A percentile compares a stretch with the other conserved stretches of the same genome.
Evolutionary conservation across 1,140 invertebrate genomes (phyloP).

Genomic region (Piezodorus guildinii): DNA sequence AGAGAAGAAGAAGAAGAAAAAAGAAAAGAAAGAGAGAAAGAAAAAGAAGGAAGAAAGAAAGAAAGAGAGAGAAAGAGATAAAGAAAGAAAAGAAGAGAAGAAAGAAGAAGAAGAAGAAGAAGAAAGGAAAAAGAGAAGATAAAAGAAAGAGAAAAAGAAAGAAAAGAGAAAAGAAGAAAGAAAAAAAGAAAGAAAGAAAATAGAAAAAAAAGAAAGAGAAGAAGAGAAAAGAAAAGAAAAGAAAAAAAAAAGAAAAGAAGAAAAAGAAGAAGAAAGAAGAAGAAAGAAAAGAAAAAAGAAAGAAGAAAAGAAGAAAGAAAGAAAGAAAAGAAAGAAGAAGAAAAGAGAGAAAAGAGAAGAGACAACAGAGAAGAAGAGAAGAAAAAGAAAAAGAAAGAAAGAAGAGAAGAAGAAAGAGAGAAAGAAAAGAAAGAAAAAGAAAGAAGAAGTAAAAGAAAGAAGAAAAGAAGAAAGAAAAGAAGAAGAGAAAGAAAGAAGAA

Average conservation of each 20-base stretch:
- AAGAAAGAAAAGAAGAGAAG: slow-evolving; percentile 8
- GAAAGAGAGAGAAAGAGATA: slow-evolving; percentile 14
- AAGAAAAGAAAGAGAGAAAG: no score
- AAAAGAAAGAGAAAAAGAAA: slow-evolving; percentile 6
- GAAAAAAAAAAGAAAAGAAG: slow-evolving; percentile 1
- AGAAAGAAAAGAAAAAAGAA: not conserved
- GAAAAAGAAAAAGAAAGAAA: no score
- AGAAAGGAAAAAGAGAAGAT: not conserved
- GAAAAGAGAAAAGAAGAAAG: slow-evolving; percentile 23
- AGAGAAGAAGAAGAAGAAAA: slow-evolving; percentile 7
- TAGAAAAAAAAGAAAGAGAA: not conserved
- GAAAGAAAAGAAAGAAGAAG: not conserved
- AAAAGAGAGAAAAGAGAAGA: slow-evolving; percentile 3
- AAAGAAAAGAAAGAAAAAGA: no score
- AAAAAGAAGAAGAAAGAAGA: not conserved
- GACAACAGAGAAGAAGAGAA: not conserved
- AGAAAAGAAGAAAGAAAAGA: no score
- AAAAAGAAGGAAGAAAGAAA: not conserved
- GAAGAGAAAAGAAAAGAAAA: not conserved
- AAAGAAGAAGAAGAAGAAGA: slow-evolving; percentile 12
- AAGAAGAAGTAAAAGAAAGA: no score
- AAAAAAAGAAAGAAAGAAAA: not conserved
- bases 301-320: not conserved
- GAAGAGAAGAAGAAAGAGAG: no score
- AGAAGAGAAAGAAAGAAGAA: no score